Evolutionary conservation across 1,140 invertebrate species (phyloP).

Genomic region (Vollenhovia emeryi): DNA sequence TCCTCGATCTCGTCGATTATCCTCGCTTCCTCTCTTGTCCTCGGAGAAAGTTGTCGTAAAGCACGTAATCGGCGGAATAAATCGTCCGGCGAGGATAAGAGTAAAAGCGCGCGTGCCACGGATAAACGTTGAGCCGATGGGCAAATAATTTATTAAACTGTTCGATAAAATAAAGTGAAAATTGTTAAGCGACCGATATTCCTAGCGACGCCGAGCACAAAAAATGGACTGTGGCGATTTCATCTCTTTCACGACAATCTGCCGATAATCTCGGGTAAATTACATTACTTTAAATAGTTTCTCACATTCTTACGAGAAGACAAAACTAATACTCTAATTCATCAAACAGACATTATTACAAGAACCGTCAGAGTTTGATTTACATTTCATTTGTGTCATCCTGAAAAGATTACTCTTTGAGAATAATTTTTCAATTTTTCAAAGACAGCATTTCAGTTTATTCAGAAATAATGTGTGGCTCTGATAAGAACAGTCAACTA

Average conservation of each 20-base stretch:
- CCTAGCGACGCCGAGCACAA: neutral
- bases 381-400: neutral
- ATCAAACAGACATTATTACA: neutral
- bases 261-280: neutral
- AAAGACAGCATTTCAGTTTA: neutral
- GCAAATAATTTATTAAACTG: neutral
- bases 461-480: neutral
- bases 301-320: neutral
- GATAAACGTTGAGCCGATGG: neutral
- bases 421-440: neutral
- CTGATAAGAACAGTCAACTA: neutral
- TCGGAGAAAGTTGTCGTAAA: constrained; percentile 53
- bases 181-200: neutral
- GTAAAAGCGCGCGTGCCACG: constrained; percentile 23
- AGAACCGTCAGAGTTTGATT: neutral
- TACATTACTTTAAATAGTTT: neutral
- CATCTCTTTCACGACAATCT: neutral
- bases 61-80: constrained; percentile 47
- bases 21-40: constrained; percentile 48
- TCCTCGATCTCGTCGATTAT: constrained; percentile 30
- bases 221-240: neutral
- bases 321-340: neutral
- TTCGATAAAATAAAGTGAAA: constrained; percentile 16
- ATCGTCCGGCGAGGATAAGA: constrained; percentile 32
- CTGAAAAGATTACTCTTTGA: neutral